These are phyloP conservation scores for Tipula unca DNA, from an alignment of 2,888 invertebrate genomes.

Conservation along the genomic window DNA sequence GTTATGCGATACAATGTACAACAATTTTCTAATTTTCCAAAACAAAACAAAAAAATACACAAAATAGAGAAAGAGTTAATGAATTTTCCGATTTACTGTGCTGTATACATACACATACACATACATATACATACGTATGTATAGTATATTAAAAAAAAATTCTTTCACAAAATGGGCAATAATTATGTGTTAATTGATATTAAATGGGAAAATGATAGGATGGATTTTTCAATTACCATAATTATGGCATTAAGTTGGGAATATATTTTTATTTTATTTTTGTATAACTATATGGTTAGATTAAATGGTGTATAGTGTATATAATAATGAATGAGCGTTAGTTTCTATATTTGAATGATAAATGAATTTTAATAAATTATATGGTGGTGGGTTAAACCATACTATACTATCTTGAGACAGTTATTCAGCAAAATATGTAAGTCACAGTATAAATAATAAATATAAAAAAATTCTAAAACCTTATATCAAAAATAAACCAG, in stretches of 20 bases:
- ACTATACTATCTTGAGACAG: not conserved
- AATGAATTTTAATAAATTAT: not conserved
- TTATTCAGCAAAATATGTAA: not conserved
- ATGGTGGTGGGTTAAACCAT: not conserved
- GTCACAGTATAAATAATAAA: no score
- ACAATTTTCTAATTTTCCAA: not conserved
- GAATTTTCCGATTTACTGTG: not conserved
- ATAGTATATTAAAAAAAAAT: not conserved
- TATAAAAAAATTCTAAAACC: no score
- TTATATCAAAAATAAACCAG: no score
- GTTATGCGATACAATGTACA: not conserved
- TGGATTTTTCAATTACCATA: not conserved
- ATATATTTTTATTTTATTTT: not conserved
- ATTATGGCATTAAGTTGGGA: not conserved
- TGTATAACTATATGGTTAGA: not conserved
- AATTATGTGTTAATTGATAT: constrained; percentile 8
- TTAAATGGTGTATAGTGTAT: not conserved
- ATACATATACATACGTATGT: no score
- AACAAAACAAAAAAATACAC: not conserved
- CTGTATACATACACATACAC: not conserved
- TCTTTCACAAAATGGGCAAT: not conserved
- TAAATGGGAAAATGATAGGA: not conserved
- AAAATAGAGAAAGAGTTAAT: not conserved
- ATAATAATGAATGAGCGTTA: not conserved
- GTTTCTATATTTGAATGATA: not conserved